Percentiles rank a stretch among this genome's conserved stretches.
Conservation (phyloP, 2,113 vertebrate genomes). For the Lipophrys pholis region DNA sequence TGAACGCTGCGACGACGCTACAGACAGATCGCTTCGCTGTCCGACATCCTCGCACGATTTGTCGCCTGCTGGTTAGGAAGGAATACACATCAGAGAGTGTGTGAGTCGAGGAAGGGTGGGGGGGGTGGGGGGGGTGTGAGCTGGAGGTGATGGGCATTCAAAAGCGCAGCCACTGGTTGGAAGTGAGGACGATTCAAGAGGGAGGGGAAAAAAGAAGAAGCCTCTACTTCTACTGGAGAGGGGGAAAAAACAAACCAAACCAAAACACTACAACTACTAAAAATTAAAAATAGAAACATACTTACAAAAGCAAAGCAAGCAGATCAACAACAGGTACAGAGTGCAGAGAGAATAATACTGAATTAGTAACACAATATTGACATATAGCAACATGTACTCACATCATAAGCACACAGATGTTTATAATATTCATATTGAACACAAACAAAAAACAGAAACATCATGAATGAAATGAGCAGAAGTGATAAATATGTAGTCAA, state of each 20-base stretch:
- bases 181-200: slow-evolving; percentile 25
- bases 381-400: background rate
- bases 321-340: slow-evolving; percentile 78
- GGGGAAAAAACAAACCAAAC: slow-evolving; percentile 6
- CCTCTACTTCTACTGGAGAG: slow-evolving; percentile 66
- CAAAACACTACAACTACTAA: slow-evolving; percentile 1
- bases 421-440: background rate
- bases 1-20: background rate
- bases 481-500: background rate
- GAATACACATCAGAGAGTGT: slow-evolving; percentile 46
- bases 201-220: slow-evolving; percentile 2
- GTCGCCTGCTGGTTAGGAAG: slow-evolving; percentile 48
- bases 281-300: slow-evolving; percentile 71
- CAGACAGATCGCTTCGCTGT: background rate
- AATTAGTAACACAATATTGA: slow-evolving; percentile 49
- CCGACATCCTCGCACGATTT: background rate
- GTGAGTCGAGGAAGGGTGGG: background rate
- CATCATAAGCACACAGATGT: background rate
- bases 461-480: background rate
- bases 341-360: slow-evolving; percentile 69
- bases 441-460: background rate
- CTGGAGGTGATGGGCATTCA: slow-evolving; percentile 17
- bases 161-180: slow-evolving; percentile 56
- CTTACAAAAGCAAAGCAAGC: slow-evolving; percentile 83
- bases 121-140: background rate